A percentile compares a stretch with the other conserved stretches of the same genome.
phyloP scores from a whole-genome alignment of 2,888 invertebrate genomes.

The Hirudinaria manillensis region DNA sequence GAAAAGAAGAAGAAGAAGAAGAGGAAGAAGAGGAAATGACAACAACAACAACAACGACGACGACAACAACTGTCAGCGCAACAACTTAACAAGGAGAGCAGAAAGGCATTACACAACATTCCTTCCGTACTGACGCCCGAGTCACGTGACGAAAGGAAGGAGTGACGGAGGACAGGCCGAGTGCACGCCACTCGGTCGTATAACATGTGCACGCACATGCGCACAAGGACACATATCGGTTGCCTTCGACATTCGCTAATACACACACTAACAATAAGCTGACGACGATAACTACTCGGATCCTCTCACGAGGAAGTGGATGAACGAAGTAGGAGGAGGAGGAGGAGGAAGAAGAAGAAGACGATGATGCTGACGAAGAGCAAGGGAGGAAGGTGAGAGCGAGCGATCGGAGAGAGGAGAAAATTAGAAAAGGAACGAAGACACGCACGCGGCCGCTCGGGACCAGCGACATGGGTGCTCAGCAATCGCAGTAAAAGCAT shows the following conservation, averaged over 20 bases:
- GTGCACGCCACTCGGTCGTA: no score
- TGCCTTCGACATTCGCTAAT: not conserved
- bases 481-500: constrained; percentile 11
- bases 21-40: not conserved
- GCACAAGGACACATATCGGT: no score
- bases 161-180: no score
- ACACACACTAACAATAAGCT: not conserved
- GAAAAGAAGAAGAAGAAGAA: not conserved
- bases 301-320: no score
- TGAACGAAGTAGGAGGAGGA: no score
- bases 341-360: no score
- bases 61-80: not conserved
- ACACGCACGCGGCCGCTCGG: not conserved
- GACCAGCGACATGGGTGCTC: not conserved
- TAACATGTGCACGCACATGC: no score
- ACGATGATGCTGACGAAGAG: not conserved
- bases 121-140: not conserved
- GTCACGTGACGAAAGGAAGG: no score
- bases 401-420: constrained; percentile 4
- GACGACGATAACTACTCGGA: not conserved
- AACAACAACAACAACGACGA: not conserved
- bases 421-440: constrained; percentile 19
- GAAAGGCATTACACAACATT: not conserved
- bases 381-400: not conserved
- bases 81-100: no score